Evolutionary conservation across 2,888 invertebrate genomes (phyloP), one percentile per base, ranked within the genome.

Genomic region (Chrysomela aeneicollis): DNA sequence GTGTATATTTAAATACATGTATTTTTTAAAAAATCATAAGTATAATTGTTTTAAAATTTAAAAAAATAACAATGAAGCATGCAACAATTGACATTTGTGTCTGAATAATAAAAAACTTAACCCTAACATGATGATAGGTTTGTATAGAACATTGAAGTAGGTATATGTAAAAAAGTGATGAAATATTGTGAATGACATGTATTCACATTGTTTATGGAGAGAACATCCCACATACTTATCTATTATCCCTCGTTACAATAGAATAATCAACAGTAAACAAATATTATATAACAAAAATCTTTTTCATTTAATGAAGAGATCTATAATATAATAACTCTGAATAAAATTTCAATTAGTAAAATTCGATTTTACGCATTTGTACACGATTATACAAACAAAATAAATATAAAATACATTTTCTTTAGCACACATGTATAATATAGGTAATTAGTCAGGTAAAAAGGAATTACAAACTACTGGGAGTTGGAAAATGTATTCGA

Each of bases 31-130:
- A 72, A 72, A 72, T 72, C 68, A 72, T 70, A 72, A 64, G 55
- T 72, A 69, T 72, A 72, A 69, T 72, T 68, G 68, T 69, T 71
- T 73, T 71, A 69, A 71, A 73, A 72, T 67, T 73, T 70, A 70
- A 72, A 73, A 72, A 72, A 73, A 71, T 71, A 72, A 73, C 71
- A 72, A 73, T 68, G 68, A 72, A 73, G 71, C 73, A 73, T 73
- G 72, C 72, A 73, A 73, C 73, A 73, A 73, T 73, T 73, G 73
- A 73, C 73, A 71, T 64, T 71, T 69, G 67, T 71, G 71, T 72
- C 73, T 65, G 69, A 70, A 72, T 72, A 71, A 73, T 71, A 71
- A 70, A 69, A 67, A 60, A 67, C 67, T 63, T 63, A 69, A 66
- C 63, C 68, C 70, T 68, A 71, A 63, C 12, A 3, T 42, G 26